Evolutionary conservation across 2,113 vertebrate species (phyloP), one percentile per base, ranked within the genome.

Genomic region (Bufo gargarizans): DNA sequence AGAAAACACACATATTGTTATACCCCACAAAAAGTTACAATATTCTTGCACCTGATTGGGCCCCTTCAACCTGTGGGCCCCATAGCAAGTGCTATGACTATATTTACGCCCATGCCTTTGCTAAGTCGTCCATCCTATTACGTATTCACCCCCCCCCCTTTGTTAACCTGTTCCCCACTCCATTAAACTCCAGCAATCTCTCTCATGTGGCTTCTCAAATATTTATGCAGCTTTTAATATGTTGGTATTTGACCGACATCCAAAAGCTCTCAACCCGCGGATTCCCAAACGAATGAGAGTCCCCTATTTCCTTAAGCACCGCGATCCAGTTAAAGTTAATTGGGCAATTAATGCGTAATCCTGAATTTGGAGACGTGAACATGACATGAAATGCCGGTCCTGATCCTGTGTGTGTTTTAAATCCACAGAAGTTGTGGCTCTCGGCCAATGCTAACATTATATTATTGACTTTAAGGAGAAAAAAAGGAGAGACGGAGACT

Each of bases 211-310:
- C 87, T 89, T 45, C 61, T 89, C 81, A 89, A 89, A 89, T 89
- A 89, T 89, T 84, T 84, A 84, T 88, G 71, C 87, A 84, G 87
- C 87, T 88, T 88, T 88, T 88, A 88, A 84, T 89, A 89, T 84
- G 61, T 71, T 89, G 33, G 82, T 78, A 84, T 89, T 89, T 89
- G 82, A 84, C 81, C 82, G 65, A 77, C 81, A 89, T 84, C 81
- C 87, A 89, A 89, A 76, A 77, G 72, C 87, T 58, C 81, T 77
- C 74, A 17, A 89, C 81, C 87, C 84, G 59, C 11, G 47, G 59
- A 56, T 69, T 89, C 72, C 55, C 87, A 22, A 13, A 56, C 59
- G 8, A 69, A 22, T 12, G 14, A 74, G 56, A 76, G n/a, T 13
- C 67, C 77, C 86, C 69, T 11, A 47, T 55, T 78, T 58, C 61